phyloP scores from a whole-genome alignment of 2,888 invertebrate genomes.

The Chrysodeixis includens region DNA sequence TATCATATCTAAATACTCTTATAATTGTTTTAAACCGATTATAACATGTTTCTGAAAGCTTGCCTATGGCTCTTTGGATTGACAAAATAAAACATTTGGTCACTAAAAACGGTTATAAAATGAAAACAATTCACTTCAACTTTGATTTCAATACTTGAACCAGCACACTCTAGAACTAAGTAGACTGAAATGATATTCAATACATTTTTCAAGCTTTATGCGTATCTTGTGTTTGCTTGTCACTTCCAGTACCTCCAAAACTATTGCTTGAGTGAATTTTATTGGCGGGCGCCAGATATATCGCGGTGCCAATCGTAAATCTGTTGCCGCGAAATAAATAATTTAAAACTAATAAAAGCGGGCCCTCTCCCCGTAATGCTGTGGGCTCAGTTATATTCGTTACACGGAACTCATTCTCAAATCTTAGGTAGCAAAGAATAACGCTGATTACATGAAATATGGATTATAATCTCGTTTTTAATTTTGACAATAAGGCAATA shows the following conservation, averaged over 20 bases:
- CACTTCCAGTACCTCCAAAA: conserved; percentile 53
- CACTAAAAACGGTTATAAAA: no score
- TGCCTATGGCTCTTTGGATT: no score
- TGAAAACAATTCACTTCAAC: no score
- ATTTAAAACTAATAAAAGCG: conserved; percentile 88
- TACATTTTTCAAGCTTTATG: no score
- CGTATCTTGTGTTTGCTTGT: conserved; percentile 1
- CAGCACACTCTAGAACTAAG: no score
- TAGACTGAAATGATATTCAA: no score
- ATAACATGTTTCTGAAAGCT: no score
- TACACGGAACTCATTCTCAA: conserved; percentile 49
- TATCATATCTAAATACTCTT: no score
- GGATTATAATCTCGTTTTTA: conserved; percentile 25
- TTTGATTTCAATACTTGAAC: no score
- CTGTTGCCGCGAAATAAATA: conserved; percentile 87
- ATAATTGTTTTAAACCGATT: no score
- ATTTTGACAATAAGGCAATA: background rate
- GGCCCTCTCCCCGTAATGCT: conserved; percentile 62
- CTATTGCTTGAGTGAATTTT: conserved; percentile 72
- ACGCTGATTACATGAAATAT: conserved; percentile 34
- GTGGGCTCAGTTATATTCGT: conserved; percentile 52
- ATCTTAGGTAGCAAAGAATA: conserved; percentile 37
- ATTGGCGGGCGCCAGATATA: conserved; percentile 86
- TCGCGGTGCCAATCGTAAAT: conserved; percentile 86
- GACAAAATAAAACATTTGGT: no score